A percentile compares a stretch with the other conserved stretches of the same genome.
Conservation (phyloP, 2,113 vertebrate species). For the Baryphthengus martii region DNA sequence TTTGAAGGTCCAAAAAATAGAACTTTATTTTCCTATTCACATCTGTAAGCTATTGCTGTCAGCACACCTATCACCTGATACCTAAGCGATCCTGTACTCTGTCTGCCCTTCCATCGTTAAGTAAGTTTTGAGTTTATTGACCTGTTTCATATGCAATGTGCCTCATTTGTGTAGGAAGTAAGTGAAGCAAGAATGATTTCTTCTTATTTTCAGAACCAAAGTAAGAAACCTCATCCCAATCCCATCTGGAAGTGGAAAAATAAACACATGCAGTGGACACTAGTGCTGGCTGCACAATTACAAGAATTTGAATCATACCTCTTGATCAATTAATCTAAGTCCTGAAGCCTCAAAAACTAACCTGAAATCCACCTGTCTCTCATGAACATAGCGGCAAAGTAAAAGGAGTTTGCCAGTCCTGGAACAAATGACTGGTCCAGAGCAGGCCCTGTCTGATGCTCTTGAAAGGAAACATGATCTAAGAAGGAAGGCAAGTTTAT, state of each 20-base stretch:
- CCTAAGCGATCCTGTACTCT: background rate
- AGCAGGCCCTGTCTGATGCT: background rate
- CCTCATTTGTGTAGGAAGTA: background rate
- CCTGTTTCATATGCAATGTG: background rate
- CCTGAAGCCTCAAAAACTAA: background rate
- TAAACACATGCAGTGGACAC: background rate
- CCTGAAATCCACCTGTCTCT: background rate
- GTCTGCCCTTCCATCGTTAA: background rate
- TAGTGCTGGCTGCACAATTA: background rate
- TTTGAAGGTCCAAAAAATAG: background rate
- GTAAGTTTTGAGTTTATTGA: background rate
- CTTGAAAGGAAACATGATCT: background rate
- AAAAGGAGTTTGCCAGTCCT: background rate
- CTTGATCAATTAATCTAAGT: background rate
- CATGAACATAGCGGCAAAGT: background rate
- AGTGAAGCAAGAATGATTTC: background rate
- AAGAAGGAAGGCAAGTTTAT: background rate
- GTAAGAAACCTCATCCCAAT: background rate
- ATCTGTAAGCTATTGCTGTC: background rate
- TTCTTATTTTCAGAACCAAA: background rate
- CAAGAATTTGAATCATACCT: background rate
- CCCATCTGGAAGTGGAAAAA: background rate
- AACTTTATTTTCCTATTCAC: background rate
- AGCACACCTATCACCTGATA: background rate
- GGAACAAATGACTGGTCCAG: background rate